Conservation (phyloP, 2,888 invertebrate genomes). For the Megastigmus dorsalis region DNA sequence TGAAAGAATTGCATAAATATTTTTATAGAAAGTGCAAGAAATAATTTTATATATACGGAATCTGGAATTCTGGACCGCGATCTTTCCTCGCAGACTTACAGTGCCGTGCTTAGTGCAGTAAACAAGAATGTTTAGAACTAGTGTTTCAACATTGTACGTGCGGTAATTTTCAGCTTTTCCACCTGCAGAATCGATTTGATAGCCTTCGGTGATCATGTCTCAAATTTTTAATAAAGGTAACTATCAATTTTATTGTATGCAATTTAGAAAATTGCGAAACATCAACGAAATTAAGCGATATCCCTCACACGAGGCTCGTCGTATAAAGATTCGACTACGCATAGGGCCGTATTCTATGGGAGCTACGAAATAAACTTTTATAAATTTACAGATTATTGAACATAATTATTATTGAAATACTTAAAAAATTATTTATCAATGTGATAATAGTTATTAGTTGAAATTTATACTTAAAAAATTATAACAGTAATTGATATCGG, state of each 20-base stretch:
- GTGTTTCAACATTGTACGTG: constrained; percentile 11
- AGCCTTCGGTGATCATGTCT: constrained; percentile 19
- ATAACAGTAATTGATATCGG: too few relatives aligned
- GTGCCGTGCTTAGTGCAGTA: constrained; percentile 10
- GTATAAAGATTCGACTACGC: neutral
- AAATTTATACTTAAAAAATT: too few relatives aligned
- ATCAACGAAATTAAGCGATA: neutral
- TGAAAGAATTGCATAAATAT: too few relatives aligned
- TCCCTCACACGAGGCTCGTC: neutral
- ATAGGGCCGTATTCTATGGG: constrained; percentile 38
- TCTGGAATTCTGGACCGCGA: constrained; percentile 16
- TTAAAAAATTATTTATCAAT: too few relatives aligned
- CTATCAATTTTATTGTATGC: neutral
- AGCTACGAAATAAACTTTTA: too few relatives aligned
- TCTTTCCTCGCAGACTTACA: too few relatives aligned
- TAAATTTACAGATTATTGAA: too few relatives aligned
- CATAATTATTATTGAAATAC: too few relatives aligned
- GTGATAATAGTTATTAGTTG: too few relatives aligned
- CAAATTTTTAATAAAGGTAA: constrained; percentile 41
- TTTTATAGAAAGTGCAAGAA: neutral
- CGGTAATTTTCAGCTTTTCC: constrained; percentile 2
- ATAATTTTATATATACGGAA: too few relatives aligned
- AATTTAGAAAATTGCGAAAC: neutral
- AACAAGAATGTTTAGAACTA: constrained; percentile 22
- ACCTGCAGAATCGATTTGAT: neutral